Percentiles rank a stretch among this genome's conserved stretches.
Conservation (phyloP, 2,113 vertebrate genomes). For the Hippolais icterina region DNA sequence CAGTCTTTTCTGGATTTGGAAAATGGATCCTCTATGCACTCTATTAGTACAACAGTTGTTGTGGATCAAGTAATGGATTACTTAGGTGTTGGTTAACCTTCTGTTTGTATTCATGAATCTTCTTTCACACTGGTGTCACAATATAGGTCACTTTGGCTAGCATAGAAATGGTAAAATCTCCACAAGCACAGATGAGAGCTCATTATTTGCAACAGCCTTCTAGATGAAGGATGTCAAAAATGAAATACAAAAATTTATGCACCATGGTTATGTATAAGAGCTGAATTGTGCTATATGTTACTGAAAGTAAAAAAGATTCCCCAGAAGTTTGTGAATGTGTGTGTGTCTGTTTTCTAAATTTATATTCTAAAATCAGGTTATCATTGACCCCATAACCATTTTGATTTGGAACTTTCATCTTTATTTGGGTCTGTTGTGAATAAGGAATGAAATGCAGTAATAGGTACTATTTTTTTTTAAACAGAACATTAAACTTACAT, state of each 20-base stretch:
- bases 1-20: not conserved
- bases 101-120: not conserved
- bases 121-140: not conserved
- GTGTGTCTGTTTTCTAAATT: not conserved
- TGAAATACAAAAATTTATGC: not conserved
- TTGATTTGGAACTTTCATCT: not conserved
- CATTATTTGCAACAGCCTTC: not conserved
- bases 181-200: not conserved
- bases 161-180: not conserved
- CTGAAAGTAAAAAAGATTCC: not conserved
- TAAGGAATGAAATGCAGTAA: not conserved
- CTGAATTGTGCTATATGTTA: not conserved
- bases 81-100: not conserved
- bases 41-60: not conserved
- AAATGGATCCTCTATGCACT: not conserved
- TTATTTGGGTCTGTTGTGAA: not conserved
- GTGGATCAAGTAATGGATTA: not conserved
- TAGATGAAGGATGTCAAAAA: not conserved
- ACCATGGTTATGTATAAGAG: not conserved
- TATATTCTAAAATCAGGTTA: not conserved
- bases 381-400: not conserved
- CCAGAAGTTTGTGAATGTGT: rapidly evolving
- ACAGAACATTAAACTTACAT: not conserved
- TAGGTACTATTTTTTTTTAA: not conserved
- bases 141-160: not conserved